A percentile compares a stretch with the other conserved stretches of the same genome.
These are phyloP conservation scores for Microplitis mediator DNA, from an alignment of 1,140 invertebrate species.

Conservation along the genomic window DNA sequence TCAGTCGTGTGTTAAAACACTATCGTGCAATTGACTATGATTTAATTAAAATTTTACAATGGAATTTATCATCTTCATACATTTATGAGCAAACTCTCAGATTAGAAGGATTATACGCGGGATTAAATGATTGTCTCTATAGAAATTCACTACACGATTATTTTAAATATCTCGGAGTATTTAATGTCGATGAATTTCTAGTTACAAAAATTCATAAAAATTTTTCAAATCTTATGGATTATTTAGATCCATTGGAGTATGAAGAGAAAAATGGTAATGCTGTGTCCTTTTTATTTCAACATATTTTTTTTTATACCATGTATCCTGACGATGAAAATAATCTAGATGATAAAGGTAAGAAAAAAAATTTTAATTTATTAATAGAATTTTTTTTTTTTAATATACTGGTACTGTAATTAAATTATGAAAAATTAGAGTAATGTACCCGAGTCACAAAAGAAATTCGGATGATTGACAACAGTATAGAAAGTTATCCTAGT, in stretches of 20 bases:
- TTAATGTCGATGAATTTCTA: slow-evolving; percentile 70
- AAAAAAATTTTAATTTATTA: slow-evolving; percentile 28
- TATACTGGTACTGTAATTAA: too few species aligned
- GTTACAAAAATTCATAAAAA: slow-evolving; percentile 62
- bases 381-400: too few species aligned
- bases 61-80: slow-evolving; percentile 64
- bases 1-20: slow-evolving; percentile 60
- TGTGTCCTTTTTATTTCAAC: slow-evolving; percentile 66
- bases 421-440: too few species aligned
- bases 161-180: slow-evolving; percentile 63
- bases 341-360: slow-evolving; percentile 49
- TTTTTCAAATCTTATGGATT: slow-evolving; percentile 32
- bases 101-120: slow-evolving; percentile 67
- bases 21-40: slow-evolving; percentile 61
- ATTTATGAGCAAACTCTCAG: slow-evolving; percentile 58
- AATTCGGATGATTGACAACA: too few species aligned
- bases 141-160: slow-evolving; percentile 54
- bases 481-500: too few species aligned
- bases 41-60: slow-evolving; percentile 60
- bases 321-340: slow-evolving; percentile 62
- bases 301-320: slow-evolving; percentile 68
- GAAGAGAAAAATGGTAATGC: neutral
- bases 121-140: slow-evolving; percentile 71
- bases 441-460: too few species aligned
- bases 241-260: slow-evolving; percentile 28